Evolutionary conservation across 2,888 invertebrate species (phyloP), one percentile per base, ranked within the genome.

Genomic region (Oxystoma pomonae): DNA sequence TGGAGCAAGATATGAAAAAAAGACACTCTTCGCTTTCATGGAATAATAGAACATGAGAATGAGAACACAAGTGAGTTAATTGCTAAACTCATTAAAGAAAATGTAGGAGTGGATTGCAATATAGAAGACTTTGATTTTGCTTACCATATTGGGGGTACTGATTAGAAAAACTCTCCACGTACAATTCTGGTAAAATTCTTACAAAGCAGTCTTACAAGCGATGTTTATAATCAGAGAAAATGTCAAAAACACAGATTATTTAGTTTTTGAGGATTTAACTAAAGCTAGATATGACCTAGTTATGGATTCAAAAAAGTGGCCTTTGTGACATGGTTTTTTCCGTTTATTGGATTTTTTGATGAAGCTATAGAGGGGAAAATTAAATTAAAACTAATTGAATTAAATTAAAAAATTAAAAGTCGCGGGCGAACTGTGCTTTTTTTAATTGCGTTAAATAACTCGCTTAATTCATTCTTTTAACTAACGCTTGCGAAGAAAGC

Each of bases 1-100:
- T 53, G 7, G 53, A n/a, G 7, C 53, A 53, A 19, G 7, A 17
- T n/a, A 5, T 53, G 5, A 53, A 53, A 16, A 3, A 19, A n/a
- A n/a, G n/a, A 53, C 53, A 17, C 53, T 19, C n/a, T 53, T 5
- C 53, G 53, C n/a, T 53, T 53, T 53, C 19, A 53, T n/a, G 53
- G 53, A 53, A 16, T 53, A 17, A 7, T 53, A 19, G 53, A 53
- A 53, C 53, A 53, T 5, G 53, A 53, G 7, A 53, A 53, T n/a
- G 53, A 53, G n/a, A 19, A 53, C n/a, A 17, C 19, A 5, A 16
- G 16, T 53, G 5, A 53, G 7, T 3, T 19, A 9, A 5, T 53
- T 53, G 16, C 53, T 3, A 53, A 16, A 17, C 3, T 53, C 19
- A 53, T 53, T 9, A 53, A 3, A 5, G 7, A 53, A 17, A 53